Percentiles rank a stretch among this genome's conserved stretches.
Evolutionary conservation across 2,113 vertebrate genomes (phyloP).

Genomic region (Pelobates fuscus): DNA sequence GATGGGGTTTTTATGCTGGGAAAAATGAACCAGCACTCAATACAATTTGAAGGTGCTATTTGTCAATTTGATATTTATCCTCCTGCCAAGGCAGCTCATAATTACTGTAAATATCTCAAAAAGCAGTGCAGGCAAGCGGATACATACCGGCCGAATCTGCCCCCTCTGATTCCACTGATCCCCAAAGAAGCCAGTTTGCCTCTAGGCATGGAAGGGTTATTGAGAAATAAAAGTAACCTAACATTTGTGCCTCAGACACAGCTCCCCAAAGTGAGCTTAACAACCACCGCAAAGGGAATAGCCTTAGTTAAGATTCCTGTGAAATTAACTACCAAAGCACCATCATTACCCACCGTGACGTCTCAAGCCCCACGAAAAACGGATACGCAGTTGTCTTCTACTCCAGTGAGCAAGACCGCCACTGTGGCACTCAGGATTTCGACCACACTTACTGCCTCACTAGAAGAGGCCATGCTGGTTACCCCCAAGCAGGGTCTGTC

Average conservation of each 20-base stretch:
- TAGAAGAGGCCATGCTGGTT: background rate
- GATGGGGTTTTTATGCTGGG: slow-evolving; percentile 89
- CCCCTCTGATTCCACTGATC: slow-evolving; percentile 73
- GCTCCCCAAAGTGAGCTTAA: slow-evolving; percentile 49
- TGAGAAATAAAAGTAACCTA: slow-evolving; percentile 65
- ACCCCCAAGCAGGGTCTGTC: slow-evolving; percentile 45
- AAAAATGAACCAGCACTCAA: slow-evolving; percentile 82
- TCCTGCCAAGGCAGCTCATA: slow-evolving; percentile 88
- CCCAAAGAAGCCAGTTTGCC: slow-evolving; percentile 67
- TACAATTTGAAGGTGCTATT: slow-evolving; percentile 92
- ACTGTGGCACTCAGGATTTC: slow-evolving; percentile 26
- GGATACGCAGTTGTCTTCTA: slow-evolving; percentile 23
- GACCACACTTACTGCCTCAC: background rate
- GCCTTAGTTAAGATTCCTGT: background rate
- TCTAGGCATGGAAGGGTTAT: background rate
- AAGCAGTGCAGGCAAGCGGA: slow-evolving; percentile 91
- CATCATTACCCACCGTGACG: slow-evolving; percentile 3
- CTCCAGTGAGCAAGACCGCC: accelerated
- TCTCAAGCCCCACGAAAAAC: background rate
- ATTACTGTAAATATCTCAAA: slow-evolving; percentile 95
- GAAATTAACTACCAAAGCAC: slow-evolving; percentile 48
- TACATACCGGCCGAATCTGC: slow-evolving; percentile 74
- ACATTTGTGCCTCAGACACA: slow-evolving; percentile 58
- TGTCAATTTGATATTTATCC: slow-evolving; percentile 97
- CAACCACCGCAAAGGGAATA: slow-evolving; percentile 31